These are phyloP conservation scores for Tangara arthus DNA, from an alignment of 2,797 vertebrate species.

Conservation along the genomic window DNA sequence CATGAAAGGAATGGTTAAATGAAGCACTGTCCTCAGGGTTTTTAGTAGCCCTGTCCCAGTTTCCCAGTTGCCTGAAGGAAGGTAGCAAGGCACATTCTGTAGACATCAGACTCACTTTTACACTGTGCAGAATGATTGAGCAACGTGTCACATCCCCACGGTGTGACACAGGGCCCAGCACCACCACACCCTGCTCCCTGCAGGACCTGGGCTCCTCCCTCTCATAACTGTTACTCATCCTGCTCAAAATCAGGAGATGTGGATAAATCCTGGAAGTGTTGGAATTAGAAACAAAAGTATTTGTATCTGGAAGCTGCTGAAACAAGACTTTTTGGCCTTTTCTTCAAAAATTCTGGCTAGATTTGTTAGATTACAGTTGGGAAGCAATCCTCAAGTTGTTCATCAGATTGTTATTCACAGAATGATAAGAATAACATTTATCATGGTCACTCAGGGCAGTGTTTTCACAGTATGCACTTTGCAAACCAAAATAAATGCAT, in stretches of 20 bases:
- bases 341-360: neutral
- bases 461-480: neutral
- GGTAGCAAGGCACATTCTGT: neutral
- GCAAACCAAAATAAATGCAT: neutral
- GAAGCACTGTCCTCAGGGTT: neutral
- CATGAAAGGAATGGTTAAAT: neutral
- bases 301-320: neutral
- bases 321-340: neutral
- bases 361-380: neutral
- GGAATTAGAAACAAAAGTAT: neutral
- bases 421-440: neutral
- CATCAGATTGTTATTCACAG: neutral
- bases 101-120: neutral
- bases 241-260: neutral
- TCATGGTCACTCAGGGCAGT: neutral
- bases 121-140: neutral
- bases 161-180: fast-evolving
- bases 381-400: neutral
- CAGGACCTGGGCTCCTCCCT: neutral
- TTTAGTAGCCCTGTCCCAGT: neutral
- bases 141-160: fast-evolving
- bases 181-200: neutral
- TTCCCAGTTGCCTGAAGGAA: neutral
- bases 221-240: fast-evolving
- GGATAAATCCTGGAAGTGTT: neutral